Evolutionary conservation across 2,888 invertebrate species (phyloP).

Genomic region (Magallana nippona): DNA sequence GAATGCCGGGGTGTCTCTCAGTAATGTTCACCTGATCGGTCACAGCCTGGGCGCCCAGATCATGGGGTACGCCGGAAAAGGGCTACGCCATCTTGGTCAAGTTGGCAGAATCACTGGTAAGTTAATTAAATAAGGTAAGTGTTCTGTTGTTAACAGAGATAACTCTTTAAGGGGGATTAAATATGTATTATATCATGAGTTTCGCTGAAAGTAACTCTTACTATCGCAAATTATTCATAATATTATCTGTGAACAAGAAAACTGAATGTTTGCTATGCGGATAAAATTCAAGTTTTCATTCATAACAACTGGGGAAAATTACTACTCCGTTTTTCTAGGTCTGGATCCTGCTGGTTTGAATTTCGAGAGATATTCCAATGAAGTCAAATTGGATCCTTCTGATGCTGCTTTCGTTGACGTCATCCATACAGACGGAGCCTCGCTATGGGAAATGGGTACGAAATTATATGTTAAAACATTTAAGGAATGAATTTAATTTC

Average conservation of each 20-base stretch:
- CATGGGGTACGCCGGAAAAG: conserved; percentile 90
- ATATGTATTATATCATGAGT: too few species aligned
- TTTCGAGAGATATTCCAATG: conserved; percentile 26
- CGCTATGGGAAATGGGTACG: conserved; percentile 31
- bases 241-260: too few species aligned
- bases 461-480: neutral
- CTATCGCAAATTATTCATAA: too few species aligned
- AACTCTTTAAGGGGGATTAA: too few species aligned
- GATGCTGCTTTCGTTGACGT: conserved; percentile 40
- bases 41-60: conserved; percentile 93
- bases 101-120: conserved; percentile 69
- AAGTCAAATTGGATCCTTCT: conserved; percentile 33
- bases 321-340: neutral
- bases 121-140: neutral
- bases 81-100: conserved; percentile 47
- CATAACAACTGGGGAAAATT: too few species aligned
- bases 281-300: too few species aligned
- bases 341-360: conserved; percentile 27
- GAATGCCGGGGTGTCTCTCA: conserved; percentile 42
- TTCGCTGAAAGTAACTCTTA: too few species aligned
- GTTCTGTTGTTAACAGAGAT: neutral
- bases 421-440: conserved; percentile 41
- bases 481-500: too few species aligned
- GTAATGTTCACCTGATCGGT: conserved; percentile 89
- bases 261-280: too few species aligned